Base-by-base conservation (phyloP, 2,113 vertebrate species). In the Nestor notabilis region DNA sequence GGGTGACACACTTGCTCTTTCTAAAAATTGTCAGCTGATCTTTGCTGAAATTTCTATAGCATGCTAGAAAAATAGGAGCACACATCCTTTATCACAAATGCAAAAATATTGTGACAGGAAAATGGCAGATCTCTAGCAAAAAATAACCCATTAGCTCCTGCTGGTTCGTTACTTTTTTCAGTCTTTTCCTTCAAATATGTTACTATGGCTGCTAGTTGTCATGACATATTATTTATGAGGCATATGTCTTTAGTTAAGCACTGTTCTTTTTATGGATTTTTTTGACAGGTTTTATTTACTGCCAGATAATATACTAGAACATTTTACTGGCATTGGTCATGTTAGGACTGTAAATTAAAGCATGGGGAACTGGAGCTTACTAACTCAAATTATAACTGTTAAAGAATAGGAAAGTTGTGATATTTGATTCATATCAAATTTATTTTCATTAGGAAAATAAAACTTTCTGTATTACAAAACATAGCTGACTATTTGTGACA, bases 211-310 rank as follows among this genome's bases (percentile, higher is more conserved):
- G 95, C 72, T 55, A 86, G 88, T 89, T 93, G 82, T 90, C 95
- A 92, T 69, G 92, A 84, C 90, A 87, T 93, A 88, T 69, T 96
- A 94, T 94, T 94, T 96, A 93, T 46, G 74, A 96, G 83, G 66
- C 95, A 97, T 93, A 97, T 91, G 90, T 91, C 89, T 97, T 96
- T 95, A 89, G 92, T 92, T 96, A 91, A 96, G 83, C 68, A 84
- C 71, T 95, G 95, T 89, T 94, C 92, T 93, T 96, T 90, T 95
- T 56, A 91, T 84, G 1, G 5, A 91, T 89, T 84, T 87, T 80
- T 95, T 86, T 82, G 95, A 82, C 96, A 92, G 83, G 65, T 87
- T 92, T 96, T 96, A 95, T 85, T 93, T 95, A 87, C 74, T 92
- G 77, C 52, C 87, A 93, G 83, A 95, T 95, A 93, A 95, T 84